A percentile compares a stretch with the other conserved stretches of the same genome.
Evolutionary conservation across 2,113 vertebrate species (phyloP).

Genomic region (Pyxicephalus adspersus): DNA sequence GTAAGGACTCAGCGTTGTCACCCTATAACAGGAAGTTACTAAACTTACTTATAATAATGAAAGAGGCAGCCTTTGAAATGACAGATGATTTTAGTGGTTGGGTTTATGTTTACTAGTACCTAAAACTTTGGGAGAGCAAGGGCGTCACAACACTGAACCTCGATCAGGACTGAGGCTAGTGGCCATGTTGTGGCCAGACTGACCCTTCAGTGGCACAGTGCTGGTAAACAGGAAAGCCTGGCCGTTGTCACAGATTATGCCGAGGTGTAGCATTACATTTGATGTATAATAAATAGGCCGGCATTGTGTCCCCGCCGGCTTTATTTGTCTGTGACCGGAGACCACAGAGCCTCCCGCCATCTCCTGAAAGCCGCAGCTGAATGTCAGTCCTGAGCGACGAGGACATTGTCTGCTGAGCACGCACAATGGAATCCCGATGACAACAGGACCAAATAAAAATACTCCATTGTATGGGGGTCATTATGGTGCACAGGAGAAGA

Average conservation of each 20-base stretch:
- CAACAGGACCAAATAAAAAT: background rate
- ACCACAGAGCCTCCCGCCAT: background rate
- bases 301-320: conserved; percentile 10
- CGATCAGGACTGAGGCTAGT: no score
- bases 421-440: background rate
- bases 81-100: no score
- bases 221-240: background rate
- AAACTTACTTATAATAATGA: no score
- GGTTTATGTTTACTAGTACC: no score
- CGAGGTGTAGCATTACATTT: conserved; percentile 7
- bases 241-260: background rate
- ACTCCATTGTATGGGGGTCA: background rate
- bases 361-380: background rate
- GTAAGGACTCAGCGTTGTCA: no score
- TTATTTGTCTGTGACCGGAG: background rate
- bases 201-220: background rate
- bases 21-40: no score
- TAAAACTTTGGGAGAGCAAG: no score
- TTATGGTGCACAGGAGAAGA: no score
- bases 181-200: no score
- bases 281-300: conserved; percentile 25
- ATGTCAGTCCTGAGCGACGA: background rate
- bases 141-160: no score
- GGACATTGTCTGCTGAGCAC: background rate
- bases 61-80: no score